Evolutionary conservation across 2,888 invertebrate genomes (phyloP).

Genomic region (Diploptera punctata): DNA sequence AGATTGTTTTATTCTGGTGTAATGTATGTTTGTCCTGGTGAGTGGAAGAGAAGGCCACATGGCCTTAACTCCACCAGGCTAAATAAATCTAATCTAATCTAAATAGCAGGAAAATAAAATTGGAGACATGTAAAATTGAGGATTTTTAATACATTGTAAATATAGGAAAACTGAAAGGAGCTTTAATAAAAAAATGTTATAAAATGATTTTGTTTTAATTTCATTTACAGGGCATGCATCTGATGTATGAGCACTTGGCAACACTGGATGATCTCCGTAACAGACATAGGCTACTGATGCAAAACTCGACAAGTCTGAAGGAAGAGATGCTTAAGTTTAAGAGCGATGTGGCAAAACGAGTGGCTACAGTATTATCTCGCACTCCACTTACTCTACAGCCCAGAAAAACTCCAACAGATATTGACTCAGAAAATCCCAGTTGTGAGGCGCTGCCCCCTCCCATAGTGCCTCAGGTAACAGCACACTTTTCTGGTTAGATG

Average conservation of each 20-base stretch:
- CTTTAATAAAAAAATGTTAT: slow-evolving; percentile 20
- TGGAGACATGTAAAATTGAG: too few species aligned
- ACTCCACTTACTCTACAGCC: slow-evolving; percentile 76
- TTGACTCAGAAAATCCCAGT: slow-evolving; percentile 61
- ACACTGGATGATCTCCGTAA: slow-evolving; percentile 70
- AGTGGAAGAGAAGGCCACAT: too few species aligned
- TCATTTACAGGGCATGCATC: slow-evolving; percentile 67
- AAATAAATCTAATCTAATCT: too few species aligned
- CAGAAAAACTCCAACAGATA: slow-evolving; percentile 67
- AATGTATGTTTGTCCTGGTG: too few species aligned
- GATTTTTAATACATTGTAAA: too few species aligned
- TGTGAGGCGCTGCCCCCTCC: slow-evolving; percentile 61
- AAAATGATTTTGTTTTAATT: not conserved
- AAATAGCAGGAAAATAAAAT: too few species aligned
- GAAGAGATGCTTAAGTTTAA: slow-evolving; percentile 76
- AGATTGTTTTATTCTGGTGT: too few species aligned
- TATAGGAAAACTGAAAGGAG: too few species aligned
- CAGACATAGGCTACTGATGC: slow-evolving; percentile 67
- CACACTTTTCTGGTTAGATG: too few species aligned
- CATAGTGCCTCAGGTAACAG: slow-evolving; percentile 59
- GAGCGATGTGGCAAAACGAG: slow-evolving; percentile 76
- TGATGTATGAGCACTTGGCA: slow-evolving; percentile 81
- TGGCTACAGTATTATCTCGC: slow-evolving; percentile 71
- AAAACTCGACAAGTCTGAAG: slow-evolving; percentile 69
- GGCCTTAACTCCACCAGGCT: too few species aligned